Evolutionary conservation across 23 tunicate species (phyloP), one percentile per base, ranked within the genome.

Genomic region (Diplosoma virens): DNA sequence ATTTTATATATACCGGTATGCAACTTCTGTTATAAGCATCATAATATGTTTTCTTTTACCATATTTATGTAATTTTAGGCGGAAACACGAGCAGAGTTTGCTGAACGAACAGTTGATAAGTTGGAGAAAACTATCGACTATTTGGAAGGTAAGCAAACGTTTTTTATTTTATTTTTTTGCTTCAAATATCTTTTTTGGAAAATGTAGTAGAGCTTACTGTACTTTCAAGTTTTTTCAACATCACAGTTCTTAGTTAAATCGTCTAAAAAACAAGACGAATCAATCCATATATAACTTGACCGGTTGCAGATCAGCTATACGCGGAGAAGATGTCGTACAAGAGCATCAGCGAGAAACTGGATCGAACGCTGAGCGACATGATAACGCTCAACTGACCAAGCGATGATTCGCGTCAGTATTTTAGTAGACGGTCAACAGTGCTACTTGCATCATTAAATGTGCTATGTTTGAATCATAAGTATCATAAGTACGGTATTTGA

Each of bases 41-140:
- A n/a, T n/a, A n/a, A n/a, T n/a, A n/a, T n/a, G n/a, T n/a, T n/a
- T n/a, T n/a, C n/a, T n/a, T n/a, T n/a, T n/a, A n/a, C n/a, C n/a
- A n/a, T n/a, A n/a, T n/a, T n/a, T n/a, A n/a, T n/a, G n/a, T n/a
- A 41, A 1, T 32, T 46, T 56, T 55, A 90, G 97, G 92, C 99
- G 25, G 99, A 95, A 66, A 95, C 99, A 16, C 58, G 99, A 48
- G 99, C 99, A 46, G 99, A 95, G 88, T 95, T 95, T 59, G 95
- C 99, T 20, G 99, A 95, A 84, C 59, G 99, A 79, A 88, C 99
- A 3, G 95, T 95, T 17, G 99, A 95, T 71, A 95, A 95, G 58
- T 76, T 95, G n/a, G 99, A 95, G 50, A 82, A 90, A 47, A 95
- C 94, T 0, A 85, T 95, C 52, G 99, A 95, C 50, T 90, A 95